Evolutionary conservation across 1,140 invertebrate species (phyloP), one percentile per base, ranked within the genome.

Genomic region (Cylas formicarius): DNA sequence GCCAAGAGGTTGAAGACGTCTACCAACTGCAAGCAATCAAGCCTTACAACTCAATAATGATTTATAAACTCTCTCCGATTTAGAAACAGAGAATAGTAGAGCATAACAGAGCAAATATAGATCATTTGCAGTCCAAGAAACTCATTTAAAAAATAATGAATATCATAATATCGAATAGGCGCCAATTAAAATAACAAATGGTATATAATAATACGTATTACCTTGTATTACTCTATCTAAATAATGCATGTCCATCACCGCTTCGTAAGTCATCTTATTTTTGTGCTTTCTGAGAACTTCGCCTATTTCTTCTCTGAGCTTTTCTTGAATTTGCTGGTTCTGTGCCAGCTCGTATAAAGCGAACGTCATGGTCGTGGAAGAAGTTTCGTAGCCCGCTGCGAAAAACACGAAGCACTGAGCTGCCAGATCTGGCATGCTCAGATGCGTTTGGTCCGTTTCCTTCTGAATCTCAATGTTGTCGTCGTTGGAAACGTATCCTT

Each of bases 321-420:
- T 71, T 2, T 61, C 32, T 50, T 77, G 73, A 3, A 73, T 56
- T 8, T 71, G 60, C 3, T 60, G 61, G 61, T 75, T 58, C 20
- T 55, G 33, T 0, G 71, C 67, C 2, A 76, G 38, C 42, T 72
- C 60, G 49, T 74, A 76, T 2, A 74, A 42, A 1, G 67, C 59
- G 50, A 68, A 72, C 16, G 65, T 65, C 42, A 71, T 66, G 2
- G 67, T 67, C 3, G 65, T 67, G 0, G 72, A 70, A 2, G 68
- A 70, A 0, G 70, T 72, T 43, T 74, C 72, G 51, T 68, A 73
- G 3, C 72, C 72, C 22, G 73, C 77, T n/a, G 76, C 27, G 59
- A 72, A 64, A 44, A 72, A 70, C 0, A 70, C 43, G 35, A 71
- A 59, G 28, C 59, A 48, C 51, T 72, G 66, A 14, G 66, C 66